A percentile compares a stretch with the other conserved stretches of the same genome.
Evolutionary conservation across 2,888 invertebrate species (phyloP).

Genomic region (Megalurothrips usitatus): DNA sequence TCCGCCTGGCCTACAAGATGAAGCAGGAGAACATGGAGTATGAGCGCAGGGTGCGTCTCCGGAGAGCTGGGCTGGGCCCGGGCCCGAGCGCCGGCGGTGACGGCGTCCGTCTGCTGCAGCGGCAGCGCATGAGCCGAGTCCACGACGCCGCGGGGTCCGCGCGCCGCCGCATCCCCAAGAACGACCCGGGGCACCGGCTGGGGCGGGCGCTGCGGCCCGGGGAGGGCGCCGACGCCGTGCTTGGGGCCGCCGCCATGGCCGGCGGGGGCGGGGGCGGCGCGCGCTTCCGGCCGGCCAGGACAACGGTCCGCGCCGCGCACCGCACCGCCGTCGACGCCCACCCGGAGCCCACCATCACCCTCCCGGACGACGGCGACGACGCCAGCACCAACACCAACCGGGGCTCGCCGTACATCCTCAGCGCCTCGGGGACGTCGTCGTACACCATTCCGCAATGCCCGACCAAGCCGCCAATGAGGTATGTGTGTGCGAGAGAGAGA

Average conservation of each 20-base stretch:
- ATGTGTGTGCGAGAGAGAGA: no score
- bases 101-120: neutral
- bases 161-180: slow-evolving; percentile 12
- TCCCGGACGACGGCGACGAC: neutral
- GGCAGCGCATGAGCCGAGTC: neutral
- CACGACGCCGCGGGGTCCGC: neutral
- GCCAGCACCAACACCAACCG: neutral
- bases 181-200: slow-evolving; percentile 10
- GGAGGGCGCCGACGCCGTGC: neutral
- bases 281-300: neutral
- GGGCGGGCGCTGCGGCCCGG: neutral
- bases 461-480: neutral
- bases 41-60: neutral
- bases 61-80: no score
- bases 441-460: neutral
- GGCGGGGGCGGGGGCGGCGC: neutral
- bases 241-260: neutral
- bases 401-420: neutral
- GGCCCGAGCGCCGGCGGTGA: no score
- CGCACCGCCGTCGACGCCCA: neutral
- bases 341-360: slow-evolving; percentile 1
- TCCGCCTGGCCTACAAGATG: neutral
- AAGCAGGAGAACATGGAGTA: slow-evolving; percentile 19
- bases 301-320: neutral
- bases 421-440: neutral